phyloP scores from a whole-genome alignment of 2,888 invertebrate species.

The Hypomecis punctinalis region DNA sequence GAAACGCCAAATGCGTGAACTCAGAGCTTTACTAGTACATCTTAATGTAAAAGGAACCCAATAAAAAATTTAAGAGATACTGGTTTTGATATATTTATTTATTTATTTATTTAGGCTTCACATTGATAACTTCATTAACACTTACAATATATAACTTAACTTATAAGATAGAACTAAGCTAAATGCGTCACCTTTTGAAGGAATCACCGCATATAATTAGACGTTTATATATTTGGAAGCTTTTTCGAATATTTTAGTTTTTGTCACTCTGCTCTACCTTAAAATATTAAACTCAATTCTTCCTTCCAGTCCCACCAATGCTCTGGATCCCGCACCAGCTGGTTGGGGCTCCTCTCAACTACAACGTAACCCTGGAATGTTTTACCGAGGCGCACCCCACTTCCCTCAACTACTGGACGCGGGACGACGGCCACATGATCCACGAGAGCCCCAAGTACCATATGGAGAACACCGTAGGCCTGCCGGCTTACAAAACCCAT shows the following conservation, averaged over 20 bases:
- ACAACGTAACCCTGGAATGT: constrained; percentile 94
- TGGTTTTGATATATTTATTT: no score
- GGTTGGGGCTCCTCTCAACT: constrained; percentile 93
- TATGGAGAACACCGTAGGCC: constrained; percentile 88
- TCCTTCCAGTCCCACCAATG: constrained; percentile 93
- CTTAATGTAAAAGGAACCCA: no score
- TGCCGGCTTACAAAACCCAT: constrained; percentile 92
- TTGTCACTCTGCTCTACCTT: background rate
- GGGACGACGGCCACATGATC: constrained; percentile 95
- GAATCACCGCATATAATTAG: no score
- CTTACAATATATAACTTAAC: no score
- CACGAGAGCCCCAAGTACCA: constrained; percentile 93
- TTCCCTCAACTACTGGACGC: constrained; percentile 95
- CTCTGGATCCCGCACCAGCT: constrained; percentile 96
- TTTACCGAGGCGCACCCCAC: constrained; percentile 96
- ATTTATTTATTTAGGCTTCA: no score
- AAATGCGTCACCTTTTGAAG: no score
- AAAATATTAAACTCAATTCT: constrained; percentile 2
- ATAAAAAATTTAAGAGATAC: no score
- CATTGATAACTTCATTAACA: no score
- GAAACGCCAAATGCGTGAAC: no score
- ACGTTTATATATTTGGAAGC: no score
- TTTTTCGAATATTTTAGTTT: background rate
- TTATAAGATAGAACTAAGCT: no score
- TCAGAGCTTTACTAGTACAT: no score